phyloP scores from a whole-genome alignment of 2,888 invertebrate genomes.

The Parthenolecanium corni region DNA sequence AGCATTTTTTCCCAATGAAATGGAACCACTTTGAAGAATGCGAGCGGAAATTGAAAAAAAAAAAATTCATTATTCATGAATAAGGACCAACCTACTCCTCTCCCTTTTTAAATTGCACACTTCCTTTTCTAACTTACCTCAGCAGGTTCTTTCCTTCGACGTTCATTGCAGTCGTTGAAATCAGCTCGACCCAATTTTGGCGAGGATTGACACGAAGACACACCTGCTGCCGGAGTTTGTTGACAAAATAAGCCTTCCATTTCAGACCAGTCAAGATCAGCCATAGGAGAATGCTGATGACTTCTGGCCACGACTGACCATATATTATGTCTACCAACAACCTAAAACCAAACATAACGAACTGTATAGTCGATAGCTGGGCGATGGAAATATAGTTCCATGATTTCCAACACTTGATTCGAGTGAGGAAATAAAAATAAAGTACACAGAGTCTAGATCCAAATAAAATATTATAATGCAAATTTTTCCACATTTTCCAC shows the following conservation, averaged over 20 bases:
- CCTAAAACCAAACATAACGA: no score
- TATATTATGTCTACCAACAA: constrained; percentile 79
- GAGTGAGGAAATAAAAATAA: no score
- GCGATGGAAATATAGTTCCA: constrained; percentile 27
- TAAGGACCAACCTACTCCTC: no score
- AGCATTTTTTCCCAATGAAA: no score
- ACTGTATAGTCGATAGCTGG: constrained; percentile 25
- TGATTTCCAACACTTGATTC: no score
- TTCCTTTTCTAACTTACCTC: constrained; percentile 53
- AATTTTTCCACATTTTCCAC: no score
- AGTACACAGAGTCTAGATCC: no score
- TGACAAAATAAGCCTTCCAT: constrained; percentile 92
- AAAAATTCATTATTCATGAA: no score
- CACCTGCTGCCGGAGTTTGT: constrained; percentile 48
- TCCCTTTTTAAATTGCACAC: no score
- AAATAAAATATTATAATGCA: no score
- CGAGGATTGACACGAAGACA: constrained; percentile 42
- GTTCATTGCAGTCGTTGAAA: constrained; percentile 41
- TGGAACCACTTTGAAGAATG: no score
- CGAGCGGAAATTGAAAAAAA: no score
- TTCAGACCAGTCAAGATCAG: constrained; percentile 81
- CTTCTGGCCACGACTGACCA: constrained; percentile 82
- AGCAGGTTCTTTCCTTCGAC: constrained; percentile 64
- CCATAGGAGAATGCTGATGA: constrained; percentile 71
- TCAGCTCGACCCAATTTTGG: constrained; percentile 38